These are phyloP conservation scores for Oscheius sp. DNA, from an alignment of 1,140 invertebrate species.

Conservation along the genomic window DNA sequence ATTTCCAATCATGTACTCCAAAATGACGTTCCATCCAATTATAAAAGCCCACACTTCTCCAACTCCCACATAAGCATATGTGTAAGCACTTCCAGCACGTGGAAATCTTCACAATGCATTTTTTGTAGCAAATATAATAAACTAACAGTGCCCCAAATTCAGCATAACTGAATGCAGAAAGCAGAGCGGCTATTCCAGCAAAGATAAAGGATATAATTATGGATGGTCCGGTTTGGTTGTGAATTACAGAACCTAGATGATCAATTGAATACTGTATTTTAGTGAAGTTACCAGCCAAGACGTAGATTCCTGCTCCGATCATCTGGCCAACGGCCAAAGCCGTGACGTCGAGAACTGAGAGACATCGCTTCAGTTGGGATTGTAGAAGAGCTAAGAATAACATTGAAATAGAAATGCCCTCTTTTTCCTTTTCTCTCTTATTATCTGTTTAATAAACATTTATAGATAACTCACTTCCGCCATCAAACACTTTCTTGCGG, in stretches of 20 bases:
- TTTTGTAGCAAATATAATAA: background rate
- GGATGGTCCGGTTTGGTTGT: constrained; percentile 79
- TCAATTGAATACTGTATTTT: background rate
- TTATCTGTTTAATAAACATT: background rate
- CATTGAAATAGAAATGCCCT: no score
- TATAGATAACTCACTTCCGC: background rate
- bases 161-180: constrained; percentile 80
- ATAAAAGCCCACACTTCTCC: constrained; percentile 91
- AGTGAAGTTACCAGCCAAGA: constrained; percentile 54
- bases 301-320: constrained; percentile 50
- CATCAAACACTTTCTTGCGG: constrained; percentile 28
- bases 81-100: constrained; percentile 82
- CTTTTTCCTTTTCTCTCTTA: no score
- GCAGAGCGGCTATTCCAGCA: constrained; percentile 76
- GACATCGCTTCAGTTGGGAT: constrained; percentile 79
- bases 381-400: constrained; percentile 78
- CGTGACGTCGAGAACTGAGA: constrained; percentile 83
- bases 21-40: constrained; percentile 76
- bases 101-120: constrained; percentile 69
- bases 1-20: constrained; percentile 69
- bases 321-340: constrained; percentile 68
- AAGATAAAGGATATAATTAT: constrained; percentile 81
- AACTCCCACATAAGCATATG: constrained; percentile 70
- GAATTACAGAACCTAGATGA: constrained; percentile 74
- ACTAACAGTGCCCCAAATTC: constrained; percentile 74